phyloP scores from a whole-genome alignment of 2,113 vertebrate genomes.

The Catharus fuscescens region DNA sequence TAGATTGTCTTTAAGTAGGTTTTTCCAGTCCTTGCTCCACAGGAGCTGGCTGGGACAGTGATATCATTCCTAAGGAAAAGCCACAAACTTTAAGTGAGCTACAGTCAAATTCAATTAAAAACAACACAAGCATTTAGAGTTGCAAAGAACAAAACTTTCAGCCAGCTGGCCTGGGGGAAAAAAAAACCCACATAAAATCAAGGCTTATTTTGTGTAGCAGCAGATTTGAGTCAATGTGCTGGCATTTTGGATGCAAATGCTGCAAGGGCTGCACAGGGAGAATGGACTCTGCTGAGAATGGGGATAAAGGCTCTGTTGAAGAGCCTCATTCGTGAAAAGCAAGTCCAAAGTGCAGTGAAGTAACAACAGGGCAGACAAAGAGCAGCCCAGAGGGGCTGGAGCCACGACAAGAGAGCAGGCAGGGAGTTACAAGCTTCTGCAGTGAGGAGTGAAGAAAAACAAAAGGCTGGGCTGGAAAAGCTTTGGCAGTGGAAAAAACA shows the following conservation, averaged over 20 bases:
- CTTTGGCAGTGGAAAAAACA: background rate
- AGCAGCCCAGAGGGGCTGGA: background rate
- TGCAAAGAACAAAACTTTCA: conserved; percentile 23
- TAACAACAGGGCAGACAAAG: background rate
- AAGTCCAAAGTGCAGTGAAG: background rate
- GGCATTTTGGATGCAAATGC: conserved; percentile 42
- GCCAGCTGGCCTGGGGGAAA: background rate
- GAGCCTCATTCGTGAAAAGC: background rate
- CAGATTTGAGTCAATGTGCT: conserved; percentile 18
- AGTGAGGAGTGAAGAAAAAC: conserved; percentile 18
- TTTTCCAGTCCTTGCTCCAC: conserved; percentile 33
- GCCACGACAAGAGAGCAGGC: background rate
- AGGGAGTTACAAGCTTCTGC: conserved; percentile 28
- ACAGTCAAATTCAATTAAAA: conserved; percentile 8
- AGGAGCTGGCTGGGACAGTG: background rate
- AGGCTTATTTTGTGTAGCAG: conserved; percentile 18
- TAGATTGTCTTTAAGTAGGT: background rate
- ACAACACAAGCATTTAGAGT: background rate
- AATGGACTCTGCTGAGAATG: background rate
- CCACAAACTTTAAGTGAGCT: conserved; percentile 7
- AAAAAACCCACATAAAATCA: background rate
- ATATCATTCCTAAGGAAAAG: conserved; percentile 32
- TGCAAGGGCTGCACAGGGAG: background rate
- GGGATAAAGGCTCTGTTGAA: conserved; percentile 30
- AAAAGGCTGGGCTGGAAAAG: background rate